These are phyloP conservation scores for Diaprepes abbreviatus DNA, from an alignment of 2,888 invertebrate species.

Conservation along the genomic window DNA sequence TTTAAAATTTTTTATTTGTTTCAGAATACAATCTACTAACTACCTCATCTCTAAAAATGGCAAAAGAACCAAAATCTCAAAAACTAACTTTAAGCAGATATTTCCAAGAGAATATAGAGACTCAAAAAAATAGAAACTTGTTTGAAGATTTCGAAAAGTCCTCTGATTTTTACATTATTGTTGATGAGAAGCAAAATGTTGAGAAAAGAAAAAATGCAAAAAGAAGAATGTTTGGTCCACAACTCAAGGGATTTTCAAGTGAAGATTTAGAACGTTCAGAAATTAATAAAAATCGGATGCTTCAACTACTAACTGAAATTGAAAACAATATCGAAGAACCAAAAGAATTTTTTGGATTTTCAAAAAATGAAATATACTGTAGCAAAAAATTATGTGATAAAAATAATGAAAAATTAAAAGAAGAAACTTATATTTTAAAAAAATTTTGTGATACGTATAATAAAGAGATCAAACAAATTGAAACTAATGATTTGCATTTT, in stretches of 20 bases:
- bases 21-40: neutral
- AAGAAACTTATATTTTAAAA: too few species aligned
- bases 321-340: neutral
- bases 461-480: neutral
- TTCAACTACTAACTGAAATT: neutral
- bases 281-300: neutral
- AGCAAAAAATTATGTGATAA: neutral
- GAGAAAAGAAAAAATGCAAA: conserved; percentile 3
- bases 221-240: conserved; percentile 1
- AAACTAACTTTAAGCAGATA: conserved; percentile 1
- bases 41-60: conserved; percentile 1
- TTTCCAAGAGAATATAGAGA: conserved; percentile 4
- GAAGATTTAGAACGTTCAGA: conserved; percentile 1
- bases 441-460: too few species aligned
- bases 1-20: conserved; percentile 7
- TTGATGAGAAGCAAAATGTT: neutral
- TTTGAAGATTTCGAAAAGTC: neutral
- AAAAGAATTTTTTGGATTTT: conserved; percentile 21
- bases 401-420: neutral
- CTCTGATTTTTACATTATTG: neutral
- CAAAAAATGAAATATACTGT: conserved; percentile 19
- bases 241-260: conserved; percentile 25
- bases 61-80: neutral
- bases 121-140: neutral
- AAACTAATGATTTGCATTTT: neutral